phyloP scores from a whole-genome alignment of 2,113 vertebrate genomes.

The Macquaria australasica region DNA sequence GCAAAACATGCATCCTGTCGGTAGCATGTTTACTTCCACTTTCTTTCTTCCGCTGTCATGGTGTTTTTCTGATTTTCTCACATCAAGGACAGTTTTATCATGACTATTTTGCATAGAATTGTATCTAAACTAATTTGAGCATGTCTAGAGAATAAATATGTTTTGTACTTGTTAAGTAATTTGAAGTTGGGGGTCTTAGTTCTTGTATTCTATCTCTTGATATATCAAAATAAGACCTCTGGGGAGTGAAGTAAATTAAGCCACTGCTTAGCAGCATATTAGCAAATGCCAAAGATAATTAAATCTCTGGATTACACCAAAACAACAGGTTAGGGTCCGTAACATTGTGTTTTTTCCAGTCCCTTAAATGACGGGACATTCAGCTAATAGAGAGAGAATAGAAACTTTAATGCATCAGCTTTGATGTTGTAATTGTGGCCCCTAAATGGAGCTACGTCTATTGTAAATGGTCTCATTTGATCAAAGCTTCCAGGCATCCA shows the following conservation, averaged over 20 bases:
- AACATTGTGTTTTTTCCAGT: background rate
- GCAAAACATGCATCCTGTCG: background rate
- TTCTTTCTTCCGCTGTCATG: background rate
- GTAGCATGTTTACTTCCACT: background rate
- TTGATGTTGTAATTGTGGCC: background rate
- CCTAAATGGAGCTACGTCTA: background rate
- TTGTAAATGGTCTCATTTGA: background rate
- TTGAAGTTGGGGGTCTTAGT: background rate
- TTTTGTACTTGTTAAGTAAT: background rate
- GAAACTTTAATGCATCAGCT: background rate
- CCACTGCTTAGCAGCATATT: background rate
- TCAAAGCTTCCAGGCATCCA: background rate
- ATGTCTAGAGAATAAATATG: background rate
- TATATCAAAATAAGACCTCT: background rate
- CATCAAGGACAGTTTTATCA: background rate
- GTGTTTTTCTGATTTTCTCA: background rate
- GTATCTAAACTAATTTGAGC: background rate
- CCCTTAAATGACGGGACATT: conserved; percentile 3
- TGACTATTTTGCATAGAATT: background rate
- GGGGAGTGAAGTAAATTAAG: background rate
- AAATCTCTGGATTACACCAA: background rate
- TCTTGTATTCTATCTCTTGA: background rate
- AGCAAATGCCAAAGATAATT: conserved; percentile 22
- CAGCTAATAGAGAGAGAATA: background rate
- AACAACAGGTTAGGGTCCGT: background rate